Percentiles rank a stretch among this genome's conserved stretches.
Evolutionary conservation across 2,797 vertebrate genomes (phyloP).

Genomic region (Sebastes taczanowskii): DNA sequence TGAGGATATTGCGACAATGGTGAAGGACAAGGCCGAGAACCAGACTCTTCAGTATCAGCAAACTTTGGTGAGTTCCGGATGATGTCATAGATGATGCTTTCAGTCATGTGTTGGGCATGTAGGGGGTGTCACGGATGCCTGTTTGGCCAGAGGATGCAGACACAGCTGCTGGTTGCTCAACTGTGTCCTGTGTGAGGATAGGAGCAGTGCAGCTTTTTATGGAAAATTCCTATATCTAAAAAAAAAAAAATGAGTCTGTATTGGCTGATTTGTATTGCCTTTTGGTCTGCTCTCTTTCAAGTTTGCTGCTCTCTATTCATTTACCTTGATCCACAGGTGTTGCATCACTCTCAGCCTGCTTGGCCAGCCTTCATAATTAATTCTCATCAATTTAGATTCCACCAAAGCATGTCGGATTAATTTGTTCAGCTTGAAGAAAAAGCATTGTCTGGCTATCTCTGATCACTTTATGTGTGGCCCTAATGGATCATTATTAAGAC

Average conservation of each 20-base stretch:
- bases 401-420: constrained; percentile 40
- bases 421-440: constrained; percentile 36
- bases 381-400: constrained; percentile 37
- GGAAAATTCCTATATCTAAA: background rate
- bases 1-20: constrained; percentile 75
- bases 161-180: constrained; percentile 17
- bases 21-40: constrained; percentile 76
- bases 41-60: constrained; percentile 83
- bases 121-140: background rate
- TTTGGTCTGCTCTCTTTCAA: background rate
- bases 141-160: constrained; percentile 19
- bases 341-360: constrained; percentile 41
- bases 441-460: constrained; percentile 6
- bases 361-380: constrained; percentile 28
- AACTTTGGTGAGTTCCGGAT: constrained; percentile 83
- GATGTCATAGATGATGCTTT: constrained; percentile 24
- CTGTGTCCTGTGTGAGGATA: constrained; percentile 27
- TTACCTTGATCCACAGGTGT: constrained; percentile 75
- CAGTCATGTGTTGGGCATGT: constrained; percentile 1
- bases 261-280: background rate
- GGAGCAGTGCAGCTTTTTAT: background rate
- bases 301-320: constrained; percentile 1
- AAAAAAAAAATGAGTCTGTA: background rate
- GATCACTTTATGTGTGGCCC: constrained; percentile 28
- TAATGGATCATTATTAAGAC: constrained; percentile 42